Conservation (phyloP, 2,888 invertebrate species). For the Maniola hyperantus region DNA sequence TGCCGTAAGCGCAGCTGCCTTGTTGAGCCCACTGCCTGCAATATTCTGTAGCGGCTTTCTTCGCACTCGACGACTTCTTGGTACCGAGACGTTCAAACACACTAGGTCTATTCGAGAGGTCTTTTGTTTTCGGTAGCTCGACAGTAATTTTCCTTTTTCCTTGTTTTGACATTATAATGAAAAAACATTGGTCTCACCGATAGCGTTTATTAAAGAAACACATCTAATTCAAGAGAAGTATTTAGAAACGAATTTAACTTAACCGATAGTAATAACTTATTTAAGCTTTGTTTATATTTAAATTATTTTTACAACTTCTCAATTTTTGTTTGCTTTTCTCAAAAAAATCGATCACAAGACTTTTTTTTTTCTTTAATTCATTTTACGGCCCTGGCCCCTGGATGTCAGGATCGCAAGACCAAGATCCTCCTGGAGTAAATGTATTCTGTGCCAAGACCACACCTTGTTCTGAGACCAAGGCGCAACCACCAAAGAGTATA, state of each 20-base stretch:
- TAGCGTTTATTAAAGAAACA: slow-evolving; percentile 44
- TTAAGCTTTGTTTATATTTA: neutral
- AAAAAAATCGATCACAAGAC: neutral
- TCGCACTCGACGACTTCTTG: slow-evolving; percentile 83
- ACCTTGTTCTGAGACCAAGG: no score
- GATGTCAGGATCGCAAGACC: no score
- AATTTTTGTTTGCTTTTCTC: neutral
- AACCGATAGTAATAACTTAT: neutral
- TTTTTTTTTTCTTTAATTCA: no score
- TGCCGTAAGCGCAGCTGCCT: slow-evolving; percentile 90
- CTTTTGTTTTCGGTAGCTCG: slow-evolving; percentile 87
- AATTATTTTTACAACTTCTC: neutral
- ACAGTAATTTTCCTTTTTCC: slow-evolving; percentile 90
- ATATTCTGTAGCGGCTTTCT: slow-evolving; percentile 84
- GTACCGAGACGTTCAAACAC: slow-evolving; percentile 92
- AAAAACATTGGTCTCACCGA: slow-evolving; percentile 74
- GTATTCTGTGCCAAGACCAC: no score
- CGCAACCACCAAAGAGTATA: no score
- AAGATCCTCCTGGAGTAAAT: no score
- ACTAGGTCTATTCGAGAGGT: slow-evolving; percentile 86
- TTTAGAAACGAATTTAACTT: neutral
- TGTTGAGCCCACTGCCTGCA: slow-evolving; percentile 90
- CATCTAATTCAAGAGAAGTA: slow-evolving; percentile 29
- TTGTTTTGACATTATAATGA: slow-evolving; percentile 83
- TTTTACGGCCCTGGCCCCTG: no score